Evolutionary conservation across 2,888 invertebrate species (phyloP).

Genomic region (Ypsolopha sequella): DNA sequence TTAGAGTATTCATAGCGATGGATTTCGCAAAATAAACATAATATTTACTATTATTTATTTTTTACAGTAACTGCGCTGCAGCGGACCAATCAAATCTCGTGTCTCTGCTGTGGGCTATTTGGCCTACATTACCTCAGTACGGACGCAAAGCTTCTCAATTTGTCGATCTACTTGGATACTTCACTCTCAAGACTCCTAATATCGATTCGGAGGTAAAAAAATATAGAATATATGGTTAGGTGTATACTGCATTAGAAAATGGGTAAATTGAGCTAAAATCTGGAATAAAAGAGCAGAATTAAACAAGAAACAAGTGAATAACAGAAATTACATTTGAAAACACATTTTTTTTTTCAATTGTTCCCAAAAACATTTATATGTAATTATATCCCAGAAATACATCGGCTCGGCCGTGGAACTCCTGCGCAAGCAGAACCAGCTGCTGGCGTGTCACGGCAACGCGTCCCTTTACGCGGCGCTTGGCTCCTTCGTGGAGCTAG

Average conservation of each 20-base stretch:
- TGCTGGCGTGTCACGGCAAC: conserved; percentile 93
- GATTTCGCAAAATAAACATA: no score
- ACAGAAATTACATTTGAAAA: no score
- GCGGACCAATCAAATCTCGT: conserved; percentile 84
- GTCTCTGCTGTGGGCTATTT: conserved; percentile 89
- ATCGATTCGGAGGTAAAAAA: conserved; percentile 71
- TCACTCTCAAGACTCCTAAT: conserved; percentile 87
- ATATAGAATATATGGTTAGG: no score
- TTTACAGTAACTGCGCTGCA: conserved; percentile 77
- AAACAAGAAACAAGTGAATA: no score
- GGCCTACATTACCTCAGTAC: conserved; percentile 90
- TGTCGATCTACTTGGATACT: conserved; percentile 95
- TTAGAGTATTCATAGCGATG: no score
- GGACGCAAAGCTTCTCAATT: conserved; percentile 97
- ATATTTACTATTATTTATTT: conserved; percentile 6
- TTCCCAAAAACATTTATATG: no score
- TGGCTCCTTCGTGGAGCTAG: conserved; percentile 94
- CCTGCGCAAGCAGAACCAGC: conserved; percentile 88
- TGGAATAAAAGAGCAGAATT: no score
- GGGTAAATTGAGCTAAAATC: no score
- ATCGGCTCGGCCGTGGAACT: conserved; percentile 89
- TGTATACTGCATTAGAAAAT: no score
- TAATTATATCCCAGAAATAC: conserved; percentile 71
- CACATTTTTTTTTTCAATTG: no score
- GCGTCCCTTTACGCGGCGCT: conserved; percentile 92